Conservation (phyloP, 2,113 vertebrate genomes). For the Sorex araneus region DNA sequence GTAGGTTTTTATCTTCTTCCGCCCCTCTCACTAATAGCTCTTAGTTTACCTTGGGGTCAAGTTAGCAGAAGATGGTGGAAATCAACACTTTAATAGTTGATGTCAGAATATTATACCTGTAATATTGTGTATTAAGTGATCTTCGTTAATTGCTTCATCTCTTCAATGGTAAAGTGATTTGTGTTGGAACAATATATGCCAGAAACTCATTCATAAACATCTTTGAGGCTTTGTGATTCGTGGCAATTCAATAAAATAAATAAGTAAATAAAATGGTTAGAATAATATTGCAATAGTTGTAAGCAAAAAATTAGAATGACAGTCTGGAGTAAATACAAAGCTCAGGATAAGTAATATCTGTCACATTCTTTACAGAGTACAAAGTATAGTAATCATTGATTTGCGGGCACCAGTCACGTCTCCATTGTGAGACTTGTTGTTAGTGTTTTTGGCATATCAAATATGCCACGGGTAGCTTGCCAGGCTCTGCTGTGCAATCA, state of each 20-base stretch:
- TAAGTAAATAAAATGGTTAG: background rate
- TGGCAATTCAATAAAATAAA: no score
- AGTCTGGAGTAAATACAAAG: background rate
- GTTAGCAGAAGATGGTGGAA: background rate
- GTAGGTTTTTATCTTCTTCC: background rate
- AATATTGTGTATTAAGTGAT: background rate
- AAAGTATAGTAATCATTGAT: background rate
- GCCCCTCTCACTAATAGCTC: background rate
- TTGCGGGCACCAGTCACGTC: no score
- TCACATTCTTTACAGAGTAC: background rate
- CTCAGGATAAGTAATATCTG: background rate
- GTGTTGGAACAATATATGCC: no score
- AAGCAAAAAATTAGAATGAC: background rate
- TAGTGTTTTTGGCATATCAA: no score
- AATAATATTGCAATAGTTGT: background rate
- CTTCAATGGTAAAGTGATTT: background rate
- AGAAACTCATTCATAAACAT: no score
- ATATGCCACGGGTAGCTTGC: no score
- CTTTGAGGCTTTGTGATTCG: no score
- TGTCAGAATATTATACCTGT: background rate
- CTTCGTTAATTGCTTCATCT: background rate
- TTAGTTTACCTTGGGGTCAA: background rate
- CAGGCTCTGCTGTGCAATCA: no score
- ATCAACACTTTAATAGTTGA: rapidly evolving
- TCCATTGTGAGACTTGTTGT: no score